phyloP scores from a whole-genome alignment of 2,113 vertebrate genomes.

The Nematolebias whitei region DNA sequence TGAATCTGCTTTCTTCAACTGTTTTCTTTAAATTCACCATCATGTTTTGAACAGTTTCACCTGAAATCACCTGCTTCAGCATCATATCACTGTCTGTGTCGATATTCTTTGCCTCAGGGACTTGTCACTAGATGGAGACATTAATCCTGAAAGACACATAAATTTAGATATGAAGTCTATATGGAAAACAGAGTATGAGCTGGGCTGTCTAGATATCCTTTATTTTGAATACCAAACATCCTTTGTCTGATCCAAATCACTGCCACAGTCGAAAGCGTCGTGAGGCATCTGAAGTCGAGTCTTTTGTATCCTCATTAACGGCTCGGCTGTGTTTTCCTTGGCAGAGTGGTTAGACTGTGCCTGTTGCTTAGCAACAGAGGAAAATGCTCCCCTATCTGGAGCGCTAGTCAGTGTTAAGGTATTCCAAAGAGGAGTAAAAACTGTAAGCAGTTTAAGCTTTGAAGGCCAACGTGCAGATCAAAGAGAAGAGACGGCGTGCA shows the following conservation, averaged over 20 bases:
- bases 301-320: constrained; percentile 76
- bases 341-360: constrained; percentile 70
- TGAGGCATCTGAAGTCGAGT: constrained; percentile 61
- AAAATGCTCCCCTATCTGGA: constrained; percentile 53
- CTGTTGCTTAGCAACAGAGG: constrained; percentile 80
- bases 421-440: constrained; percentile 64
- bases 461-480: constrained; percentile 49
- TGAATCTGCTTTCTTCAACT: neutral
- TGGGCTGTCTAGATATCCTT: constrained; percentile 13
- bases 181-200: constrained; percentile 3
- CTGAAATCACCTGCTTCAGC: constrained; percentile 15
- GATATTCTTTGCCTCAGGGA: constrained; percentile 53
- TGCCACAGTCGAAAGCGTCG: constrained; percentile 19
- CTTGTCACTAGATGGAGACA: constrained; percentile 78
- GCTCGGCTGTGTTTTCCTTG: constrained; percentile 64
- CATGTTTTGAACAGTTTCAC: constrained; percentile 8
- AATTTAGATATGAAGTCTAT: constrained; percentile 20
- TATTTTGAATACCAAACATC: constrained; percentile 27
- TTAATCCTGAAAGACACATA: constrained; percentile 65
- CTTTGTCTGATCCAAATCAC: constrained; percentile 13
- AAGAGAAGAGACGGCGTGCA: neutral
- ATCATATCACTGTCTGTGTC: constrained; percentile 26
- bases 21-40: too few species aligned
- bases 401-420: constrained; percentile 48
- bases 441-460: constrained; percentile 61